phyloP scores from a whole-genome alignment of 2,113 vertebrate genomes.

The Eclectus roratus region DNA sequence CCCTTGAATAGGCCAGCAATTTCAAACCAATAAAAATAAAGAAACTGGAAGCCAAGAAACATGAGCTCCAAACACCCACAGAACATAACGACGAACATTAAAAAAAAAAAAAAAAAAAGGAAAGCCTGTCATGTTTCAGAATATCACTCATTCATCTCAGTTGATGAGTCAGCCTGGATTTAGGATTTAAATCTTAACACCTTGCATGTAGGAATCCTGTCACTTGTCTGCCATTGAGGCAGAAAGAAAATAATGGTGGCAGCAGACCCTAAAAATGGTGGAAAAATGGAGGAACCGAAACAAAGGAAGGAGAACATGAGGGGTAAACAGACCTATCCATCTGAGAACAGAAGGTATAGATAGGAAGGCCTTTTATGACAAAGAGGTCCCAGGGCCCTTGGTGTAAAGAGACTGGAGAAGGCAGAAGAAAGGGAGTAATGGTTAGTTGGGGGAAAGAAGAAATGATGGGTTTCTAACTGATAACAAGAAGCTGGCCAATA shows the following conservation, averaged over 20 bases:
- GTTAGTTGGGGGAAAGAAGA: not conserved
- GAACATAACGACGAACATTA: not conserved
- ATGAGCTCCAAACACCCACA: not conserved
- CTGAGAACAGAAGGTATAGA: not conserved
- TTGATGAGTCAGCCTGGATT: not conserved
- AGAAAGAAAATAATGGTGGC: not conserved
- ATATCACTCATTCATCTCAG: not conserved
- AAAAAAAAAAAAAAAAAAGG: not conserved
- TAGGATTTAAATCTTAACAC: not conserved
- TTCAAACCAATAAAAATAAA: too few species aligned
- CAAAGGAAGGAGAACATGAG: not conserved
- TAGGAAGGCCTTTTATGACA: not conserved
- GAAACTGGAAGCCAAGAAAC: not conserved
- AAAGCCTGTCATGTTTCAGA: not conserved
- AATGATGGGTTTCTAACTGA: not conserved
- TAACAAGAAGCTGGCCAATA: not conserved
- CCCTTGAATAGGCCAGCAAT: too few species aligned
- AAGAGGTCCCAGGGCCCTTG: not conserved
- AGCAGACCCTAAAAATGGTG: not conserved
- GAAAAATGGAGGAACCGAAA: not conserved
- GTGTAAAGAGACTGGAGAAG: not conserved
- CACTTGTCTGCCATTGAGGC: not conserved
- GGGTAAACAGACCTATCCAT: not conserved
- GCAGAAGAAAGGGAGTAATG: not conserved
- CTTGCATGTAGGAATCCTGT: not conserved